Percentiles rank a stretch among this genome's conserved stretches.
phyloP scores from a whole-genome alignment of 1,140 invertebrate genomes.

The Drosophila athabasca region DNA sequence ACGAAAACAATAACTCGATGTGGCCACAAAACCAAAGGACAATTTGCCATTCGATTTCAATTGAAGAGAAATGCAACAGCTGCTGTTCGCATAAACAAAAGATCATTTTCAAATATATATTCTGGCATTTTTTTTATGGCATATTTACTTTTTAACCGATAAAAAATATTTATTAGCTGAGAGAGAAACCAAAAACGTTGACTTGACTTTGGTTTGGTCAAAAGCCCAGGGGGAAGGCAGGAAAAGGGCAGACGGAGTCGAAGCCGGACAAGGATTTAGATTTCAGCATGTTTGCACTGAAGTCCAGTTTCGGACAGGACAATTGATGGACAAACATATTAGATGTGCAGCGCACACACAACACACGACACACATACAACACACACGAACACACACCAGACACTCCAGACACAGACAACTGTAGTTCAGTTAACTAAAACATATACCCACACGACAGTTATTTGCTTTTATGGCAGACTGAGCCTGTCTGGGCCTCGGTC shows the following conservation, averaged over 20 bases:
- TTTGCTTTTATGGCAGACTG: constrained; percentile 76
- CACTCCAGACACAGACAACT: constrained; percentile 48
- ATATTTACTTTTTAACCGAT: constrained; percentile 42
- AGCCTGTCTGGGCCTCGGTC: constrained; percentile 24
- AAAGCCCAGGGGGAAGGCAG: not conserved
- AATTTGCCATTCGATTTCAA: constrained; percentile 51
- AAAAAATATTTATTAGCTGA: constrained; percentile 59
- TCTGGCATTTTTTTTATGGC: constrained; percentile 39
- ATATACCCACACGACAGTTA: constrained; percentile 56
- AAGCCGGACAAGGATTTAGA: constrained; percentile 33
- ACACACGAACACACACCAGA: not conserved
- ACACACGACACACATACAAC: too few species aligned
- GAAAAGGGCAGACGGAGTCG: constrained; percentile 12
- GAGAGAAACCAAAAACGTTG: constrained; percentile 22
- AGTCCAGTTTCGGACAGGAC: constrained; percentile 44
- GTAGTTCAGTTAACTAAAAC: constrained; percentile 62
- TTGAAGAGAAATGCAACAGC: constrained; percentile 71
- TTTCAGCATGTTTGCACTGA: constrained; percentile 44
- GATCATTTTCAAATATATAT: constrained; percentile 45
- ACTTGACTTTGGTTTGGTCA: constrained; percentile 14
- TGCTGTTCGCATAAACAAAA: constrained; percentile 57
- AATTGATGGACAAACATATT: constrained; percentile 63
- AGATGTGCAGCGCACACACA: constrained; percentile 7
- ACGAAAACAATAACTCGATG: constrained; percentile 30
- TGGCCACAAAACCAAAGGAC: constrained; percentile 29